Evolutionary conservation across 2,113 vertebrate genomes (phyloP).

Genomic region (Bambusicola thoracicus): DNA sequence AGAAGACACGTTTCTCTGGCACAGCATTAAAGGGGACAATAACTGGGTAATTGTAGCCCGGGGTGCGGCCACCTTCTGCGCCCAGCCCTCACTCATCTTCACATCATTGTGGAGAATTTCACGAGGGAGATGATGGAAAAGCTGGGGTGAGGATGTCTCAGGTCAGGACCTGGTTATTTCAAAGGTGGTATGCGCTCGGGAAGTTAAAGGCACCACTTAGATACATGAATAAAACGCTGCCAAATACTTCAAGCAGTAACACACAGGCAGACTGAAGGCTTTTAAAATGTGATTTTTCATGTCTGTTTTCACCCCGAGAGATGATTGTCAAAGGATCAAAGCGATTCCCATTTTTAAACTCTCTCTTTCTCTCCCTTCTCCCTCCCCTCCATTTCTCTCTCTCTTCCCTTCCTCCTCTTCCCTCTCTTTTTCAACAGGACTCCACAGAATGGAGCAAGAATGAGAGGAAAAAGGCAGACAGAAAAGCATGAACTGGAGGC

Average conservation of each 20-base stretch:
- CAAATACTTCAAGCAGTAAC: neutral
- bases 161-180: constrained; percentile 52
- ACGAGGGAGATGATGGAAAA: neutral
- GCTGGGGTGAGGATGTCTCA: constrained; percentile 4
- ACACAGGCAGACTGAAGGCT: neutral
- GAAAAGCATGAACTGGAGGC: constrained; percentile 99
- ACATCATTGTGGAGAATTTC: neutral
- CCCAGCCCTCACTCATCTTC: neutral
- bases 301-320: neutral
- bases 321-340: constrained; percentile 27
- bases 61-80: constrained; percentile 17
- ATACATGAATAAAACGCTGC: constrained; percentile 42
- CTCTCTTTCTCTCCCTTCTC: constrained; percentile 14
- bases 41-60: constrained; percentile 49
- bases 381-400: neutral
- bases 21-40: constrained; percentile 59
- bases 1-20: constrained; percentile 51
- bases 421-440: constrained; percentile 82
- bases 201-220: constrained; percentile 47
- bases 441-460: constrained; percentile 99
- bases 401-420: neutral
- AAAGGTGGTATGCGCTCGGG: constrained; percentile 28
- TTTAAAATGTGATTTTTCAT: constrained; percentile 28
- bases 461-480: constrained; percentile 99
- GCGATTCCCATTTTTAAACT: constrained; percentile 20